phyloP scores from a whole-genome alignment of 2,113 vertebrate genomes.

The Odocoileus virginianus region DNA sequence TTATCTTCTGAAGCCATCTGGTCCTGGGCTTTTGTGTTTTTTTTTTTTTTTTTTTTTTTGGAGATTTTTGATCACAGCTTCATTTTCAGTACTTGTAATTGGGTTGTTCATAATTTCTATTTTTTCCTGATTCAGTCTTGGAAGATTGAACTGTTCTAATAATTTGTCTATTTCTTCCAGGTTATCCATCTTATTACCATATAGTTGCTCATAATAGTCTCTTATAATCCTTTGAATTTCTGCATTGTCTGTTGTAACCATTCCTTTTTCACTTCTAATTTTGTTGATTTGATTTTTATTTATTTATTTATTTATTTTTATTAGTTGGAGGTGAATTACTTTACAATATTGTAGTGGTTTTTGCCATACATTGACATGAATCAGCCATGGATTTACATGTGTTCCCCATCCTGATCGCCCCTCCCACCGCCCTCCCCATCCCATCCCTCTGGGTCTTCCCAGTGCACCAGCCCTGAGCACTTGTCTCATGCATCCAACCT shows the following conservation, averaged over 20 bases:
- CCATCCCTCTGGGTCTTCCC: too few relatives aligned
- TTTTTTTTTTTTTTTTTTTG: too few relatives aligned
- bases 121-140: neutral
- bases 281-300: neutral
- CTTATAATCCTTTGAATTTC: neutral
- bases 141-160: neutral
- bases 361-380: too few relatives aligned
- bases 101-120: neutral
- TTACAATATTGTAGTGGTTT: too few relatives aligned
- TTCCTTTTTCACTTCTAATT: neutral
- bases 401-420: too few relatives aligned
- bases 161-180: neutral
- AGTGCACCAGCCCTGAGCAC: too few relatives aligned
- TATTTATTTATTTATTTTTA: too few relatives aligned
- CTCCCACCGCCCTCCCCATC: too few relatives aligned
- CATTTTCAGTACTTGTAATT: neutral
- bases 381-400: too few relatives aligned
- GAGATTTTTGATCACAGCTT: neutral
- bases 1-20: neutral
- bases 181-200: neutral
- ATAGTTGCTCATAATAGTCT: neutral
- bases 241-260: neutral
- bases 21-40: neutral
- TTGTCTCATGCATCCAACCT: too few relatives aligned
- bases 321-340: too few relatives aligned